Conservation (phyloP, 2,797 vertebrate species). For the Poecilia picta region DNA sequence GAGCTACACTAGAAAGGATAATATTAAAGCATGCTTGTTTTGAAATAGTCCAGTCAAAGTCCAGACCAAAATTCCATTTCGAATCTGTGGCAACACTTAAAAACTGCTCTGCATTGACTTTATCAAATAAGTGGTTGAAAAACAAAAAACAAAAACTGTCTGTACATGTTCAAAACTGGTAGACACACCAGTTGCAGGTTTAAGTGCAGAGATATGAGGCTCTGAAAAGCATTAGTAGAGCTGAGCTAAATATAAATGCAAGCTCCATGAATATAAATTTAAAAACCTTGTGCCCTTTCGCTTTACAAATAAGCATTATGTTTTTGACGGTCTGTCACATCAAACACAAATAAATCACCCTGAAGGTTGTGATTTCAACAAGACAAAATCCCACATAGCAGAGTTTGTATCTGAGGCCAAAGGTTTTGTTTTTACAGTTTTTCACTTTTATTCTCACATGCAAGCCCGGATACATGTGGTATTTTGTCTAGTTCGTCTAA, state of each 20-base stretch:
- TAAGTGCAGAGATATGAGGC: neutral
- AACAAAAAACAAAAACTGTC: neutral
- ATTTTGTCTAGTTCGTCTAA: too few relatives aligned
- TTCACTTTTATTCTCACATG: too few relatives aligned
- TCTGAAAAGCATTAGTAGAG: neutral
- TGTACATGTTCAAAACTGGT: neutral
- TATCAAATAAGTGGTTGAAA: neutral
- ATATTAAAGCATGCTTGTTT: neutral
- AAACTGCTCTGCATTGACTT: neutral
- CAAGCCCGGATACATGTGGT: too few relatives aligned
- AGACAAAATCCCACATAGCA: slow-evolving; percentile 1
- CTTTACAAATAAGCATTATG: neutral
- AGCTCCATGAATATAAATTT: neutral
- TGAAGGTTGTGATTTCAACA: neutral
- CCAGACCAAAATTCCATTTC: neutral
- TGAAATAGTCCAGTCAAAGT: neutral
- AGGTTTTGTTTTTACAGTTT: neutral
- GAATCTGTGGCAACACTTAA: neutral
- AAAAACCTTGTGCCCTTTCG: neutral
- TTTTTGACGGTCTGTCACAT: neutral
- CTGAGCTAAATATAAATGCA: neutral
- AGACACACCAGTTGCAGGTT: neutral
- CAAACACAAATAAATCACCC: neutral
- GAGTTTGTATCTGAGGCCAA: neutral
- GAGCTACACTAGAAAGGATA: neutral